Percentiles rank a stretch among this genome's conserved stretches.
phyloP scores from a whole-genome alignment of 2,113 vertebrate genomes.

The Lontra canadensis region DNA sequence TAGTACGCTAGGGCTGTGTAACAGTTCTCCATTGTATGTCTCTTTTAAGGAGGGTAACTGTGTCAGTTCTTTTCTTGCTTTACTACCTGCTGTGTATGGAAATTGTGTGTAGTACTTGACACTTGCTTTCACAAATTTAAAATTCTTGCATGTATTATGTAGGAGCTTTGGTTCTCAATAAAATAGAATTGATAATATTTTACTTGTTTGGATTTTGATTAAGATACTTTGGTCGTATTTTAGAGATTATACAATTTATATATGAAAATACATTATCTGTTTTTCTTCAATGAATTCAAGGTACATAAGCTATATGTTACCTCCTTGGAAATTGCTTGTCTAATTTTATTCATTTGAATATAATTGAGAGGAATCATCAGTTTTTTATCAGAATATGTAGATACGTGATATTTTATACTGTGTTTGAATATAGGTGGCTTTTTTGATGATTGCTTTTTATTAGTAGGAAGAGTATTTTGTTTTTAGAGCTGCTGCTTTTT shows the following conservation, averaged over 20 bases:
- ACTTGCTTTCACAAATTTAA: constrained; percentile 81
- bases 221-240: constrained; percentile 15
- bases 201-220: constrained; percentile 64
- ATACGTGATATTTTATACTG: not conserved
- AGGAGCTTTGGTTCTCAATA: constrained; percentile 70
- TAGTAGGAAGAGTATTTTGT: constrained; percentile 7
- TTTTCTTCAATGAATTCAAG: constrained; percentile 19
- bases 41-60: constrained; percentile 79
- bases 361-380: constrained; percentile 12
- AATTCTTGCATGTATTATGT: constrained; percentile 77
- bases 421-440: not conserved
- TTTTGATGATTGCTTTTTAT: not conserved
- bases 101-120: constrained; percentile 81
- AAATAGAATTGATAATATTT: constrained; percentile 69
- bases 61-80: constrained; percentile 82
- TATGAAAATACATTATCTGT: constrained; percentile 26
- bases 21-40: constrained; percentile 81
- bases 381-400: not conserved
- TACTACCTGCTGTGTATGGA: constrained; percentile 85
- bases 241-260: not conserved
- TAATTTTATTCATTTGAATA: constrained; percentile 34
- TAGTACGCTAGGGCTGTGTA: constrained; percentile 78
- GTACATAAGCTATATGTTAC: not conserved
- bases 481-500: constrained; percentile 32
- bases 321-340: constrained; percentile 29